phyloP scores from a whole-genome alignment of 2,888 invertebrate genomes.

The Tenthredo scrophulariae region DNA sequence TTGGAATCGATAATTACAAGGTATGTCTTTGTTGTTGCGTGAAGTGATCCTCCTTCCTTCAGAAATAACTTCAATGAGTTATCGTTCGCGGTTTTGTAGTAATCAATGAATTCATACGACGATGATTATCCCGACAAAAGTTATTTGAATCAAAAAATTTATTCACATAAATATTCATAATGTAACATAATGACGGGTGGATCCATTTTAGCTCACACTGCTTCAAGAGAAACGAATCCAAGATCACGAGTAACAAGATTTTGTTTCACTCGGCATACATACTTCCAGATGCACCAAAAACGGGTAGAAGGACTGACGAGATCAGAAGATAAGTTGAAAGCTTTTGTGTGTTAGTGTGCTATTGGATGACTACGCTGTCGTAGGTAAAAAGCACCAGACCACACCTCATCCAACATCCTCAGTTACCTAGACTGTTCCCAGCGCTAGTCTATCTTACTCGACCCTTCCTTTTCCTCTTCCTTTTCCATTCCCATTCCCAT shows the following conservation, averaged over 20 bases:
- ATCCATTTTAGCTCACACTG: not conserved
- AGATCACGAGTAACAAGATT: conserved; percentile 18
- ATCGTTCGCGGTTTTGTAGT: not conserved
- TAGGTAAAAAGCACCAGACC: conserved; percentile 29
- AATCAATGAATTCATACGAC: not conserved
- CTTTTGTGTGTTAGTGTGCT: conserved; percentile 59
- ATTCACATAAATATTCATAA: not conserved
- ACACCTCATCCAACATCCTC: conserved; percentile 30
- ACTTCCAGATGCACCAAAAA: not conserved
- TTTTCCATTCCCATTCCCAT: conserved; percentile 6
- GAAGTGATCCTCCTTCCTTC: not conserved
- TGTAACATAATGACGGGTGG: not conserved
- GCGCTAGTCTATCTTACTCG: conserved; percentile 37
- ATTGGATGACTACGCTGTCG: conserved; percentile 29
- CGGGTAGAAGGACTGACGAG: conserved; percentile 24
- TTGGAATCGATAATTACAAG: conserved; percentile 25
- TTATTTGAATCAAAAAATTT: not conserved
- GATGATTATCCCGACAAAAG: not conserved
- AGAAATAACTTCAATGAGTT: not conserved
- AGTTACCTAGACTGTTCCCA: conserved; percentile 33
- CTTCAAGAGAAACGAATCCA: not conserved
- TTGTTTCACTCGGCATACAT: not conserved
- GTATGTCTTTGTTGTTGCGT: not conserved
- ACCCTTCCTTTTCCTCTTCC: conserved; percentile 21
- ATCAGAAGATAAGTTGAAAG: conserved; percentile 59